Evolutionary conservation across 2,113 vertebrate species (phyloP), one percentile per base, ranked within the genome.

Genomic region (Sturnira hondurensis): DNA sequence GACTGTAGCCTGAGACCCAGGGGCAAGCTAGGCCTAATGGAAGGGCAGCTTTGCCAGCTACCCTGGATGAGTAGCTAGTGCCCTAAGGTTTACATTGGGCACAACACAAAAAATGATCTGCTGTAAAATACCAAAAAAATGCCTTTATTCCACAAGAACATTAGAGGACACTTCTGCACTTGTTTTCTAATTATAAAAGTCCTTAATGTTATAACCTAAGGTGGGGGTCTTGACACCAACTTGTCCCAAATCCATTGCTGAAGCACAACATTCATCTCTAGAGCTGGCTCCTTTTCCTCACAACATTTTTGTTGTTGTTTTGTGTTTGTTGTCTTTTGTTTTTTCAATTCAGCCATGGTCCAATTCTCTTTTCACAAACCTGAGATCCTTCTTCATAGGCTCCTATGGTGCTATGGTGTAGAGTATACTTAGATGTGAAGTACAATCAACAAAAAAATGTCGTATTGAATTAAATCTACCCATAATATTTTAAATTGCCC

Each of bases 181-280:
- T 33, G 6, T 2, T 86, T 63, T 89, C 80, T 76, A 70, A 70
- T 65, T 61, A 61, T 61, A 58, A 89, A 94, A 77, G 19, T 86
- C 33, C 10, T 26, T 91, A 38, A 65, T 47, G 31, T 17, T 76
- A 65, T 19, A 74, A 67, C 16, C 17, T 54, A 38, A 12, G n/a
- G 12, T 10, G 47, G 41, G 24, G 24, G 1, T 73, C 86, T 52
- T 82, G 45, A 82, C 38, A 71, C 17, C 19, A 61, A 12, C 33
- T 38, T 77, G 15, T 41, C 38, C 31, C 61, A 65, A 68, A 93
- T n/a, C 11, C 11, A 56, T 26, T 83, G 50, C 45, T 78, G 50
- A 94, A 82, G 50, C 65, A 33, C 11, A n/a, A 7, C 3, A 3
- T 52, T 82, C 6, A 24, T 89, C 65, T 76, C 33, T 65, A 50